Percentiles rank a stretch among this genome's conserved stretches.
Conservation (phyloP, 2,888 invertebrate species). For the Cryptocephalus moraei region DNA sequence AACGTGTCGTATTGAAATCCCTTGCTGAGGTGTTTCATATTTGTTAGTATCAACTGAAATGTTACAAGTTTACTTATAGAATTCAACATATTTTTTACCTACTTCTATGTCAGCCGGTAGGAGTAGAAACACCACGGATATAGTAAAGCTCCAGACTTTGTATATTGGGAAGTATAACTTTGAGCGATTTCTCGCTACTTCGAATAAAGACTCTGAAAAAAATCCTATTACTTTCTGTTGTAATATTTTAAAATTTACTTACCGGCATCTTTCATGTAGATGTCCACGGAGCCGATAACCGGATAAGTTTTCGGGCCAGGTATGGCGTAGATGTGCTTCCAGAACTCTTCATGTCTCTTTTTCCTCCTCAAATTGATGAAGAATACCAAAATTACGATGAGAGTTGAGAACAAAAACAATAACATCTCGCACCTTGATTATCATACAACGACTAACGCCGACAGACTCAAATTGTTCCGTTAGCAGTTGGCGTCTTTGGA, state of each 20-base stretch:
- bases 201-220: constrained; percentile 3
- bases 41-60: constrained; percentile 11
- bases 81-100: constrained; percentile 1
- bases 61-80: background rate
- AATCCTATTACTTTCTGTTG: no score
- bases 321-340: constrained; percentile 4
- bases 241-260: background rate
- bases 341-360: constrained; percentile 3
- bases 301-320: constrained; percentile 3
- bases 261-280: background rate
- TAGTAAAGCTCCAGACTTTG: constrained; percentile 7
- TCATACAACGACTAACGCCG: no score
- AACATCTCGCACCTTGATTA: background rate
- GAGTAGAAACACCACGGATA: constrained; percentile 5
- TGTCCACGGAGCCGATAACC: constrained; percentile 1
- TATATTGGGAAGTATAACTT: constrained; percentile 11
- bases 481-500: no score
- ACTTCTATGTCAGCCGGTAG: constrained; percentile 16
- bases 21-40: constrained; percentile 11
- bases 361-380: background rate
- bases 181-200: background rate
- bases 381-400: background rate
- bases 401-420: background rate
- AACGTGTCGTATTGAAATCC: constrained; percentile 10
- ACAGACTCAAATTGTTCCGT: no score